Conservation (phyloP, 2,113 vertebrate species). For the Ellobius talpinus region DNA sequence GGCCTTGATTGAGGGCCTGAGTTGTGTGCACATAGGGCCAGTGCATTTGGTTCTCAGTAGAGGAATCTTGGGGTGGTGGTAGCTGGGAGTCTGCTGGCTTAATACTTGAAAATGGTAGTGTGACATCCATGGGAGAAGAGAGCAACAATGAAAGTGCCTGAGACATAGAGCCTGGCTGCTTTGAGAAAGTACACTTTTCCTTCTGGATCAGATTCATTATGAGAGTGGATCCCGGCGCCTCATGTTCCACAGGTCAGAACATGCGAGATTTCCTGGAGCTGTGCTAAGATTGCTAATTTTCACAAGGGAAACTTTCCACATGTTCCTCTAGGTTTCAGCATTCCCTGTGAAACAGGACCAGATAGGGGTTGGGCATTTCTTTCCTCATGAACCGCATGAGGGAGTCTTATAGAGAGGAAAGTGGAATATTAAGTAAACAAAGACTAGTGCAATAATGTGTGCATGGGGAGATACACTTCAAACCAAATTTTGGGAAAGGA, state of each 20-base stretch:
- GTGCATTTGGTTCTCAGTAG: no score
- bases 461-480: not conserved
- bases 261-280: not conserved
- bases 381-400: fast-evolving
- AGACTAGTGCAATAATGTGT: not conserved
- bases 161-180: no score
- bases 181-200: not conserved
- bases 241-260: not conserved
- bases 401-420: not conserved
- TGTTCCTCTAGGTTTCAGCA: not conserved
- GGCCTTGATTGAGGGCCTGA: fast-evolving
- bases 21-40: not conserved
- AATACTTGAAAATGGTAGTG: not conserved
- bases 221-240: not conserved
- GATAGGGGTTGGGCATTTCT: not conserved
- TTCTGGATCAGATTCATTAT: not conserved
- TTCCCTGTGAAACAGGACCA: not conserved
- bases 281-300: not conserved
- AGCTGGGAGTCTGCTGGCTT: not conserved
- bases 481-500: not conserved
- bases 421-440: not conserved
- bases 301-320: not conserved
- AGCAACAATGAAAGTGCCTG: not conserved
- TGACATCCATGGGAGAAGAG: not conserved
- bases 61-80: not conserved